Conservation (phyloP, 1,140 invertebrate species). For the Papilio aristodemus region DNA sequence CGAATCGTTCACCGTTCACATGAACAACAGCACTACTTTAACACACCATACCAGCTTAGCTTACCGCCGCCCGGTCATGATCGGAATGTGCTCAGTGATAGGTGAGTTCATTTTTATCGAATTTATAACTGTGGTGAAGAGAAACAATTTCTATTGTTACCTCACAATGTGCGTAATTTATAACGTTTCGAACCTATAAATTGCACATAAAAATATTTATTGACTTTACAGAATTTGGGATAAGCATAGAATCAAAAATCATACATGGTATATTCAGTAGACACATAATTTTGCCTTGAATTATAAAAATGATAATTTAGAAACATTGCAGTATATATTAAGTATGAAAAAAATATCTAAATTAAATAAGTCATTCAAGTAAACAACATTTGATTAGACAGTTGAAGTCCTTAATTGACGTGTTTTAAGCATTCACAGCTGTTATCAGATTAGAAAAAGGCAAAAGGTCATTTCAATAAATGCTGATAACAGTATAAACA, state of each 20-base stretch:
- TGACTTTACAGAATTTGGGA: too few species aligned
- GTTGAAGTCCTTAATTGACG: constrained; percentile 29
- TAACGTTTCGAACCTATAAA: too few species aligned
- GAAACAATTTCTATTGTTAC: too few species aligned
- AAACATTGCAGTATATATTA: background rate
- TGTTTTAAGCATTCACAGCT: constrained; percentile 39
- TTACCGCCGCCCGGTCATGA: constrained; percentile 94
- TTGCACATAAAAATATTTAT: too few species aligned
- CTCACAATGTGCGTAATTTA: too few species aligned
- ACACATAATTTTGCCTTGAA: too few species aligned
- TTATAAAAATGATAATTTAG: too few species aligned
- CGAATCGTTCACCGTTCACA: constrained; percentile 94
- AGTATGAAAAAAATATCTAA: constrained; percentile 17
- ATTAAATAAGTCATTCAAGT: constrained; percentile 24
- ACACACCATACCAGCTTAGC: constrained; percentile 98
- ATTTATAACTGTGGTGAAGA: too few species aligned
- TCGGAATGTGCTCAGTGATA: constrained; percentile 92
- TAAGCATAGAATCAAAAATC: too few species aligned
- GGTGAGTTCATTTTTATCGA: constrained; percentile 77
- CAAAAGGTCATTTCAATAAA: constrained; percentile 64
- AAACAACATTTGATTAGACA: constrained; percentile 23
- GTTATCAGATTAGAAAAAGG: constrained; percentile 50
- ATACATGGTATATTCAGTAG: too few species aligned
- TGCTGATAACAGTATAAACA: constrained; percentile 50
- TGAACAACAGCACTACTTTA: constrained; percentile 99